Evolutionary conservation across 2,888 invertebrate genomes (phyloP).

Genomic region (Cabera pusaria): DNA sequence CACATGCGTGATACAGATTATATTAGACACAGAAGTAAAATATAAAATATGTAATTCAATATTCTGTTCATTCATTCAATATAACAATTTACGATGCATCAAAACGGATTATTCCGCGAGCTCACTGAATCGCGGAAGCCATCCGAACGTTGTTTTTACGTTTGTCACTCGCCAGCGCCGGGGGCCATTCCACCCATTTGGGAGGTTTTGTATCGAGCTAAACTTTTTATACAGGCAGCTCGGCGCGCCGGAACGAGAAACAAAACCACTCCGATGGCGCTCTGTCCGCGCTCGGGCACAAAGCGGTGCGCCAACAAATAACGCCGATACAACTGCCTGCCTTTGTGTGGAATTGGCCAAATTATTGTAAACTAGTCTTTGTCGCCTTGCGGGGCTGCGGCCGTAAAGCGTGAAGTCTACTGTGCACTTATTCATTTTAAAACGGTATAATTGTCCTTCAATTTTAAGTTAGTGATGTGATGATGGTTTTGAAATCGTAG

Average conservation of each 20-base stretch:
- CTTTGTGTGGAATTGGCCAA: slow-evolving; percentile 21
- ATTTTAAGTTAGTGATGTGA: too few species aligned
- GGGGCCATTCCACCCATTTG: slow-evolving; percentile 28
- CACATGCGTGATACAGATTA: too few species aligned
- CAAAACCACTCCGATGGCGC: slow-evolving; percentile 28
- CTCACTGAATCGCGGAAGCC: slow-evolving; percentile 11
- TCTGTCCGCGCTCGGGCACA: slow-evolving; percentile 26
- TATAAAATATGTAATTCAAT: too few species aligned
- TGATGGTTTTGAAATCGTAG: too few species aligned
- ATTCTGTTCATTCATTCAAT: too few species aligned
- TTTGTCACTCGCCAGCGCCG: slow-evolving; percentile 31
- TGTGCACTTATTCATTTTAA: too few species aligned
- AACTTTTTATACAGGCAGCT: slow-evolving; percentile 24
- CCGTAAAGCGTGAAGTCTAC: too few species aligned
- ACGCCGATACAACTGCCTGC: slow-evolving; percentile 26
- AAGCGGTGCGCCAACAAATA: slow-evolving; percentile 30
- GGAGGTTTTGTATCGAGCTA: slow-evolving; percentile 28
- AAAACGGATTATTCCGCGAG: slow-evolving; percentile 2
- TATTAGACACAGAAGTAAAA: too few species aligned
- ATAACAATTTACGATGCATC: neutral
- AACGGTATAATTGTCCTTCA: too few species aligned
- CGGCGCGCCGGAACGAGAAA: slow-evolving; percentile 29
- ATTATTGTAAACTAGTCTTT: slow-evolving; percentile 15
- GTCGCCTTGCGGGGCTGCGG: neutral
- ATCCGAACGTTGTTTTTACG: slow-evolving; percentile 24